These are phyloP conservation scores for Leptopterna dolabrata DNA, from an alignment of 2,888 invertebrate species.

Conservation along the genomic window DNA sequence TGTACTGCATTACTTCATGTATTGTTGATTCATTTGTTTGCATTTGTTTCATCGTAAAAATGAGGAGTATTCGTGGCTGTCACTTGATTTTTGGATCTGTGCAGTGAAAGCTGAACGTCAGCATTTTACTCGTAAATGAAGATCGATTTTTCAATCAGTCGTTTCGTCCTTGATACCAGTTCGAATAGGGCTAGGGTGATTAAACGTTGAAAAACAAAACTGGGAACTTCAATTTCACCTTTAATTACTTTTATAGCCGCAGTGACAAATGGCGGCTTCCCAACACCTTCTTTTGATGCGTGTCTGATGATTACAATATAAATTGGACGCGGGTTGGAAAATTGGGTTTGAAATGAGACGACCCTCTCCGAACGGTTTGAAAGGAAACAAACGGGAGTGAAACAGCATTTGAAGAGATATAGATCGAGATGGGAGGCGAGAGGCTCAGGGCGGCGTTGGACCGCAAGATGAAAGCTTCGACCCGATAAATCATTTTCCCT, in stretches of 20 bases:
- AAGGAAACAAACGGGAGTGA: constrained; percentile 3
- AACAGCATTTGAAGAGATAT: constrained; percentile 3
- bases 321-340: background rate
- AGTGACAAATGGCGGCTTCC: background rate
- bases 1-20: too few relatives aligned
- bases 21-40: too few relatives aligned
- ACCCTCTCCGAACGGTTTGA: background rate
- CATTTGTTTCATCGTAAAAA: too few relatives aligned
- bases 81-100: too few relatives aligned
- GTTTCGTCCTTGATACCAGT: too few relatives aligned
- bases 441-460: background rate
- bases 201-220: background rate
- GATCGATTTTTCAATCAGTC: too few relatives aligned
- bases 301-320: background rate
- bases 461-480: background rate
- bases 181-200: background rate
- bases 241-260: background rate
- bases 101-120: too few relatives aligned
- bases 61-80: too few relatives aligned
- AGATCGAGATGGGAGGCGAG: background rate
- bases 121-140: too few relatives aligned
- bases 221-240: too few relatives aligned
- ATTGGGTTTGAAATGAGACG: background rate
- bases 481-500: background rate
- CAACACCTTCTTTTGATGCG: background rate